These are phyloP conservation scores for Pseudachorutes palmiensis DNA, from an alignment of 1,140 invertebrate species.

Conservation along the genomic window DNA sequence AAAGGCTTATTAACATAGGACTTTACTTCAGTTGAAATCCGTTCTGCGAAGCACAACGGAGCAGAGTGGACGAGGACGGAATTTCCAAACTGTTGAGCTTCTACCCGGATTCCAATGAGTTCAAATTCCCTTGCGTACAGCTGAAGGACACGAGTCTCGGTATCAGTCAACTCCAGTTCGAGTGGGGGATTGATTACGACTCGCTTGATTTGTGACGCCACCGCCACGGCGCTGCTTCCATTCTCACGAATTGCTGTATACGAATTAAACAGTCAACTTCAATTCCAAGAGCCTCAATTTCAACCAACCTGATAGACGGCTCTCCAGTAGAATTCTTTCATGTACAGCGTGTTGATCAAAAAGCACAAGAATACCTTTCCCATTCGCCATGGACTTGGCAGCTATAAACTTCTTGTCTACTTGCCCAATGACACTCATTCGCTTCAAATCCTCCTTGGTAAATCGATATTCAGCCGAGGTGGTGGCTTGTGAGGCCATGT, in stretches of 20 bases:
- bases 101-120: constrained; percentile 41
- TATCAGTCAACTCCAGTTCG: constrained; percentile 40
- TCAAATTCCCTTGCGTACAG: constrained; percentile 42
- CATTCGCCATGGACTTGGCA: constrained; percentile 39
- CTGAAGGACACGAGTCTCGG: constrained; percentile 43
- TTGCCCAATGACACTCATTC: constrained; percentile 52
- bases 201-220: constrained; percentile 22
- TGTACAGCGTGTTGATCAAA: constrained; percentile 71
- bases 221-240: constrained; percentile 11
- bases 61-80: constrained; percentile 30
- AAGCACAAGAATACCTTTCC: constrained; percentile 48
- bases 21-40: constrained; percentile 34
- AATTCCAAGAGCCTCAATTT: background rate
- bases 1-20: background rate
- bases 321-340: constrained; percentile 59
- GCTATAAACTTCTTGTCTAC: constrained; percentile 62
- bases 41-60: constrained; percentile 39
- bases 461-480: constrained; percentile 15
- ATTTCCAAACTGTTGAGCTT: constrained; percentile 21
- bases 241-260: background rate
- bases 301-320: constrained; percentile 45
- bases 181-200: constrained; percentile 40
- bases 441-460: constrained; percentile 25
- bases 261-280: no score
- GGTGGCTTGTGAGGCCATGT: background rate